These are phyloP conservation scores for Galeruca laticollis DNA, from an alignment of 2,888 invertebrate species.

Conservation along the genomic window DNA sequence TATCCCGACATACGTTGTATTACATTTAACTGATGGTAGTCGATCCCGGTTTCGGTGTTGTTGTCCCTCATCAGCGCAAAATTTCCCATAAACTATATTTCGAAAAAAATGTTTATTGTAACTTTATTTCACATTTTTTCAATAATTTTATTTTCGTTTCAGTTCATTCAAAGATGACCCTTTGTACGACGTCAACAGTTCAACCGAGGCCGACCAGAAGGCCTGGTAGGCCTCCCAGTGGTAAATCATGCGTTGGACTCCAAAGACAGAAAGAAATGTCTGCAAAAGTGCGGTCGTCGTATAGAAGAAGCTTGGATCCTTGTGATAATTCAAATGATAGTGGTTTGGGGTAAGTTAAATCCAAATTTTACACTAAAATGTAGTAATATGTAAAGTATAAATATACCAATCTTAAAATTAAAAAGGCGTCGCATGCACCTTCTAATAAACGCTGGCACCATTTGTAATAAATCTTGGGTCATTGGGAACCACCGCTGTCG, in stretches of 20 bases:
- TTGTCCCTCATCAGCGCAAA: too few relatives aligned
- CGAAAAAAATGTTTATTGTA: not conserved
- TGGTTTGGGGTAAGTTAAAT: constrained; percentile 75
- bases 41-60: too few relatives aligned
- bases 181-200: constrained; percentile 77
- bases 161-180: constrained; percentile 75
- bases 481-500: too few relatives aligned
- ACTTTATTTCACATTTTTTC: too few relatives aligned
- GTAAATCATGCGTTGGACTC: constrained; percentile 62
- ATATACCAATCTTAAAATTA: too few relatives aligned
- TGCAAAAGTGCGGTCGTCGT: constrained; percentile 63
- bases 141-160: constrained; percentile 41
- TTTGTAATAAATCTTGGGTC: too few relatives aligned
- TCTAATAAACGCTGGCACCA: too few relatives aligned
- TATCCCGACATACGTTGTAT: too few relatives aligned
- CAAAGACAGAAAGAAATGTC: constrained; percentile 61
- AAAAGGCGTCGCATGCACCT: too few relatives aligned
- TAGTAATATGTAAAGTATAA: too few relatives aligned
- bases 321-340: constrained; percentile 93
- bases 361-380: not conserved
- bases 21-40: too few relatives aligned
- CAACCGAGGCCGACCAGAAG: constrained; percentile 76
- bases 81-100: too few relatives aligned
- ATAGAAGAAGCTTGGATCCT: constrained; percentile 69
- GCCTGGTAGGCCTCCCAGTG: constrained; percentile 73